Base-by-base conservation (phyloP, 2,888 invertebrate genomes). In the Auanema sp. region DNA sequence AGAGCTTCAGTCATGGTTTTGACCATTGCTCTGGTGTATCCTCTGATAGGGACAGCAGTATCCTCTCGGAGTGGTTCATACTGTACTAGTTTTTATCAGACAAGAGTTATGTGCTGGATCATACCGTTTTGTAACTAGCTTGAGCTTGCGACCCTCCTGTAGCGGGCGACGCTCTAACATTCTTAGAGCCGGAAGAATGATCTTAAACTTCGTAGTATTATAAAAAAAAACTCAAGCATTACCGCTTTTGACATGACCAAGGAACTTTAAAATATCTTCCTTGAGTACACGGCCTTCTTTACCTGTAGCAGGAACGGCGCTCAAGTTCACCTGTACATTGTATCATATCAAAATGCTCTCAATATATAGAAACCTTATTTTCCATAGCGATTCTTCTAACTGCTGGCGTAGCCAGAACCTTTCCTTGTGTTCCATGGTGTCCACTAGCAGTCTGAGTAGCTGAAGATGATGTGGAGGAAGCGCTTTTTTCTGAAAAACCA, bases 321-420 rank as follows among this genome's bases (percentile, higher is more conserved):
- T 86, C 73, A 94, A 85, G 80, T 91, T 88, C 74, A 89, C 86
- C 90, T 90, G 24, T n/a, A 58, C 16, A 52, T 8, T 8, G 21
- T 6, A 12, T 12, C 12, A 50, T n/a, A 16, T 16, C 11, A 11
- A n/a, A n/a, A 43, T 12, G 43, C 11, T 43, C 11, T n/a, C n/a
- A 43, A 43, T n/a, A 43, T 43, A 25, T 21, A 51, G 44, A 16
- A 41, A 92, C 90, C 81, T 91, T 90, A 82, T 92, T 89, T 85
- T 98, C 93, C 84, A 89, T 89, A 5, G 96, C 94, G 77, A 99
- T 89, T 84, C 92, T 89, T 76, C 98, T 88, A 1, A 99, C 97
- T 33, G 97, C 92, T 1, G 98, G 98, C 1, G 97, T 94, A 0
- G 94, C 90, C 58, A 93, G 85, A 44, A 89, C 84, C 74, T 87